A percentile compares a stretch with the other conserved stretches of the same genome.
Conservation (phyloP, 2,797 vertebrate species). For the Peromyscus aztecus region DNA sequence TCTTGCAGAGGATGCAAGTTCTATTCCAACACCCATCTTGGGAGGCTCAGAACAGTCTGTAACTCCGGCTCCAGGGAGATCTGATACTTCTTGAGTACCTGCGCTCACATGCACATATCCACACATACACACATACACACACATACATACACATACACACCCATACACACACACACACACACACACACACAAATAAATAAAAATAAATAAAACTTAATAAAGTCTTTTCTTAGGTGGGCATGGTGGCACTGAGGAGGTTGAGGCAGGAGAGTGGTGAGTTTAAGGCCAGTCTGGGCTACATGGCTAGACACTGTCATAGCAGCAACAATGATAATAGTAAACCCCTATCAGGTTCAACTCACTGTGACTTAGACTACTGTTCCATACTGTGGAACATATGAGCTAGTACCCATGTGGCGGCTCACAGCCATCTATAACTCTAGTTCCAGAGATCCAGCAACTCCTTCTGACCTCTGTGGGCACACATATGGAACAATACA, state of each 20-base stretch:
- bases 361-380: constrained; percentile 17
- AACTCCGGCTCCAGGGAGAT: not conserved
- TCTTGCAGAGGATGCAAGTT: not conserved
- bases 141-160: not conserved
- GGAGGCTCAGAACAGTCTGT: not conserved
- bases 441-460: too few relatives aligned
- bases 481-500: too few relatives aligned
- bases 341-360: not conserved
- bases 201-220: not conserved
- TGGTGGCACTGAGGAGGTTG: not conserved
- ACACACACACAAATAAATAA: not conserved
- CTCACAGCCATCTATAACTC: not conserved
- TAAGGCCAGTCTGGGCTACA: not conserved
- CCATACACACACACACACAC: accelerated
- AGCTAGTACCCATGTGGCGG: not conserved
- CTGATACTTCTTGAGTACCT: not conserved
- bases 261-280: not conserved
- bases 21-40: not conserved
- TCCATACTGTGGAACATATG: not conserved
- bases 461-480: too few relatives aligned
- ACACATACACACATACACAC: too few relatives aligned
- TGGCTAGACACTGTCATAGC: not conserved
- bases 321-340: not conserved
- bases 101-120: not conserved
- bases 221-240: not conserved